phyloP scores from a whole-genome alignment of 2,113 vertebrate species.

The Capreolus pygargus region DNA sequence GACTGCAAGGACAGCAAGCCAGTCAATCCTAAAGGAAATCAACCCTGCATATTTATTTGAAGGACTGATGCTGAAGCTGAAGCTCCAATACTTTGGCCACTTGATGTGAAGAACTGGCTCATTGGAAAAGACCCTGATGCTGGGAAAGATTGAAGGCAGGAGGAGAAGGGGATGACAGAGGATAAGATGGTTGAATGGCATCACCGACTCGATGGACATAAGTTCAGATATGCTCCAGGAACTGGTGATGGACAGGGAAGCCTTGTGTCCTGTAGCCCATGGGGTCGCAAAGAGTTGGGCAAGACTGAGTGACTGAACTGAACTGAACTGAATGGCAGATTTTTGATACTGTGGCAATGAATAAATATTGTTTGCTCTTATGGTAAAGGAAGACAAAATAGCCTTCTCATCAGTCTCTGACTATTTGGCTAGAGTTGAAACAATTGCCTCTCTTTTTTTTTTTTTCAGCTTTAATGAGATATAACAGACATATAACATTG shows the following conservation, averaged over 20 bases:
- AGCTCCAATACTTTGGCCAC: neutral
- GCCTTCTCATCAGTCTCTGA: neutral
- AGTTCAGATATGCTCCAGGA: neutral
- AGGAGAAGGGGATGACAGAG: neutral
- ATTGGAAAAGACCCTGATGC: neutral
- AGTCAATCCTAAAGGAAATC: neutral
- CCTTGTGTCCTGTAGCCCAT: neutral
- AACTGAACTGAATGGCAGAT: neutral
- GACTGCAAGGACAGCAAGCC: neutral
- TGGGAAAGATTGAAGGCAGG: neutral
- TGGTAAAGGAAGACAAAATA: neutral
- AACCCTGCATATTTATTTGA: neutral
- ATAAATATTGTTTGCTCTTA: neutral
- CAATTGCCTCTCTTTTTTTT: neutral
- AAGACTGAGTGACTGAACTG: neutral
- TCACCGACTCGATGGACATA: accelerated
- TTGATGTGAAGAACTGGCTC: neutral
- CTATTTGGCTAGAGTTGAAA: neutral
- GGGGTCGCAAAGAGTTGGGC: neutral
- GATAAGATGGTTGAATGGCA: neutral
- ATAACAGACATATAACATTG: neutral
- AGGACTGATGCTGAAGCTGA: neutral
- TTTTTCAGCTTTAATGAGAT: neutral
- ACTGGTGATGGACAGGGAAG: neutral
- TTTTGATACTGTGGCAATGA: neutral